Conservation (phyloP, 2,888 invertebrate species). For the Mythimna vitellina region DNA sequence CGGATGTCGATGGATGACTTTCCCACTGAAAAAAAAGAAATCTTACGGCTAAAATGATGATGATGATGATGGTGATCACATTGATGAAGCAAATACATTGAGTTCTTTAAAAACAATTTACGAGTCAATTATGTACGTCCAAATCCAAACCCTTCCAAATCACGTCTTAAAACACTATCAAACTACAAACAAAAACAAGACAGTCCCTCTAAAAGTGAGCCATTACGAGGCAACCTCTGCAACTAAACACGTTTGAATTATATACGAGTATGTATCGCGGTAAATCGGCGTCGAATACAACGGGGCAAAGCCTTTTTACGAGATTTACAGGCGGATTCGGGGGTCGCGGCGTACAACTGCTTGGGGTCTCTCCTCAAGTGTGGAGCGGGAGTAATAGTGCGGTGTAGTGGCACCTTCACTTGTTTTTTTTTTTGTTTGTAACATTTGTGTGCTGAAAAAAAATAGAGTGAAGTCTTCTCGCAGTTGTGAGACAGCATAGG, state of each 20-base stretch:
- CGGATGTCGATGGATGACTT: no score
- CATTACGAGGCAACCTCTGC: constrained; percentile 43
- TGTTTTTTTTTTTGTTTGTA: not conserved
- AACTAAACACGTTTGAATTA: constrained; percentile 69
- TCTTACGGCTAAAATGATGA: no score
- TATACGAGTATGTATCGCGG: constrained; percentile 76
- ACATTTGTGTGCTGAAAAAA: no score
- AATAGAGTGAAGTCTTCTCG: no score
- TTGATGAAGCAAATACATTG: no score
- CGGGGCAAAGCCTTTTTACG: constrained; percentile 86
- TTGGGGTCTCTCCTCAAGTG: constrained; percentile 46
- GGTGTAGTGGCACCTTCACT: not conserved
- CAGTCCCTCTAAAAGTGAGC: constrained; percentile 25
- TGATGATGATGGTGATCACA: no score
- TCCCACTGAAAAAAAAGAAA: no score
- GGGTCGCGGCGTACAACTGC: constrained; percentile 78
- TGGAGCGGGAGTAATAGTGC: constrained; percentile 4
- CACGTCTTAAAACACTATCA: constrained; percentile 5
- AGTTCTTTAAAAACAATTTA: no score
- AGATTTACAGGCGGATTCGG: constrained; percentile 87
- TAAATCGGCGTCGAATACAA: constrained; percentile 86
- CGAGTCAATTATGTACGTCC: not conserved
- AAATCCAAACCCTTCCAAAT: constrained; percentile 2
- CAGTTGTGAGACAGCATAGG: no score
- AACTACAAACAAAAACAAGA: constrained; percentile 15